Percentiles rank a stretch among this genome's conserved stretches.
phyloP scores from a whole-genome alignment of 2,797 vertebrate species.

The Lophius americanus region DNA sequence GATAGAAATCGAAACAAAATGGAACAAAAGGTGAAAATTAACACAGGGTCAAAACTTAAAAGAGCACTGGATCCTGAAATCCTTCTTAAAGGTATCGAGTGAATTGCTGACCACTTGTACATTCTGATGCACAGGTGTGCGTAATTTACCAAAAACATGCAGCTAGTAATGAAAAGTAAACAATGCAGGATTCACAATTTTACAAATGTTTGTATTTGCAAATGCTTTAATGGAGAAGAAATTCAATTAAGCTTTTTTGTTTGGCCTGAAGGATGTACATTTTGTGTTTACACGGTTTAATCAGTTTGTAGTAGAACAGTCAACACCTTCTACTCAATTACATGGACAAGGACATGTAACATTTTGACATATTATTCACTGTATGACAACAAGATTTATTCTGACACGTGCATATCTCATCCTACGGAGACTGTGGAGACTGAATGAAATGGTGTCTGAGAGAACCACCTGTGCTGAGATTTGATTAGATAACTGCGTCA shows the following conservation, averaged over 20 bases:
- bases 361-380: slow-evolving; percentile 17
- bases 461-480: slow-evolving; percentile 69
- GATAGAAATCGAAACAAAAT: neutral
- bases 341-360: neutral
- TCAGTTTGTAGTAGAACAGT: too few relatives aligned
- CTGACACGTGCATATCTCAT: slow-evolving; percentile 34
- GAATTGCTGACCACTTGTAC: neutral
- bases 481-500: slow-evolving; percentile 58
- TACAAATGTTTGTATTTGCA: neutral
- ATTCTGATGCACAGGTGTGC: neutral
- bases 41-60: too few relatives aligned
- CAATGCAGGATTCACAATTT: neutral
- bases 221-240: neutral
- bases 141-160: neutral
- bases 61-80: neutral
- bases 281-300: neutral
- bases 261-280: neutral
- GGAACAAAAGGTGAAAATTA: neutral
- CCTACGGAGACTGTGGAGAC: slow-evolving; percentile 42
- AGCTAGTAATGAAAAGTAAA: neutral
- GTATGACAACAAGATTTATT: slow-evolving; percentile 13
- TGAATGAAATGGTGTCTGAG: slow-evolving; percentile 59
- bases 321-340: neutral
- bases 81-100: neutral
- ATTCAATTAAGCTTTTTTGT: neutral